Evolutionary conservation across 1,140 invertebrate species (phyloP), one percentile per base, ranked within the genome.

Genomic region (Cecropterus lyciades): DNA sequence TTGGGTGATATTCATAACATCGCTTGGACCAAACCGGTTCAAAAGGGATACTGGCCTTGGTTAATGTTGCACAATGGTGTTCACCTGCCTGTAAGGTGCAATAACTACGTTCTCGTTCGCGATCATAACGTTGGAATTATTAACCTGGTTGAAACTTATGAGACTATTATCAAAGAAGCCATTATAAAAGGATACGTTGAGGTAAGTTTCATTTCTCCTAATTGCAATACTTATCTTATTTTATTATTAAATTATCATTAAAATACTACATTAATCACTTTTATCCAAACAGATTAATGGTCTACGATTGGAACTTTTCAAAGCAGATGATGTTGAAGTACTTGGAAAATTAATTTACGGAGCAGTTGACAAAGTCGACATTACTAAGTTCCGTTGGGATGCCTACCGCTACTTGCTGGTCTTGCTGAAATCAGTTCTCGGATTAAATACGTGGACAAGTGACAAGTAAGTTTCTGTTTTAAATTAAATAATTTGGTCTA

Each of bases 121-220:
- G 74, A 91, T 3, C 71, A 94, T 0, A 93, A 94, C 60, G 79
- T 93, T 20, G 89, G 92, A 24, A 71, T 92, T 60, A 72, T 94
- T 1, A 85, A 88, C n/a, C 62, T 93, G 24, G 91, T 95, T 43
- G 84, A 92, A 30, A 79, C 90, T 48, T 93, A 94, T 67, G 94
- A 95, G 69, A 89, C 83, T 53, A 94, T 95, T 69, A 93, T 96
- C 42, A 91, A 93, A 43, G 93, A 95, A 43, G 94, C 95, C 67
- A 95, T 96, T 53, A 93, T 95, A 5, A 87, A 92, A 60, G 95
- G 95, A 63, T 94, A 92, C 72, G 92, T 95, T 78, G 92, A 92
- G 55, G 89, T 90, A 77, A 13, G 33, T 20, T 40, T 55, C 7
- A 3, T 11, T 40, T 37, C 10, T 33, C 30, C 20, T 24, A 24